A percentile compares a stretch with the other conserved stretches of the same genome.
Conservation (phyloP, 64 coral and sea anemone genomes). For the Montipora sp. region DNA sequence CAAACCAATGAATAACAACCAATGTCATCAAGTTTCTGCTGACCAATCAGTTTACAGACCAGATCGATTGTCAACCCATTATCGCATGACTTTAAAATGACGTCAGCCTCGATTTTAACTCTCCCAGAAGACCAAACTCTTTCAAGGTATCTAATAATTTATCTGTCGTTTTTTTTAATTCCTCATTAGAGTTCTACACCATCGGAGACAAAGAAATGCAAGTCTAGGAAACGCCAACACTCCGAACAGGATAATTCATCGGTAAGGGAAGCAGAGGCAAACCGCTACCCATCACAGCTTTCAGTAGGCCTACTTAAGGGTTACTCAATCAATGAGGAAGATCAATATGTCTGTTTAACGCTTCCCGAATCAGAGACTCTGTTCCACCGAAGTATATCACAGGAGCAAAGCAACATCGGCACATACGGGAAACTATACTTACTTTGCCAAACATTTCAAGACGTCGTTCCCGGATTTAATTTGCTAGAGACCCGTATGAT, state of each 20-base stretch:
- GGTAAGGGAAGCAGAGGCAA: neutral
- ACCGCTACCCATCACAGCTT: neutral
- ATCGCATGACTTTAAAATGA: too few relatives aligned
- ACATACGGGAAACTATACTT: slow-evolving; percentile 85
- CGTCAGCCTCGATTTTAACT: too few relatives aligned
- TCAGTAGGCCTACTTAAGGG: slow-evolving; percentile 61
- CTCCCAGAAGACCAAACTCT: too few relatives aligned
- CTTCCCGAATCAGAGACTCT: slow-evolving; percentile 72
- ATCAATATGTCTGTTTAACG: slow-evolving; percentile 78
- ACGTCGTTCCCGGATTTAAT: slow-evolving; percentile 89
- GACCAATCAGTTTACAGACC: too few relatives aligned
- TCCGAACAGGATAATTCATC: neutral
- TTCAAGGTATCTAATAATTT: too few relatives aligned
- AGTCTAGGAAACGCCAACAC: slow-evolving; percentile 17
- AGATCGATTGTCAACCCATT: too few relatives aligned
- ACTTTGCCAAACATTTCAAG: slow-evolving; percentile 86
- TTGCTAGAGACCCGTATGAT: slow-evolving; percentile 93
- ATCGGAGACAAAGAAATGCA: slow-evolving; percentile 19
- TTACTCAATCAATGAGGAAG: slow-evolving; percentile 82
- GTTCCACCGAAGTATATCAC: slow-evolving; percentile 66
- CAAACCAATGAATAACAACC: too few relatives aligned
- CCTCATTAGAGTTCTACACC: neutral
- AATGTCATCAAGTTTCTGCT: too few relatives aligned
- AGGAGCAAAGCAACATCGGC: slow-evolving; percentile 61
- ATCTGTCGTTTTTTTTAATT: neutral